Evolutionary conservation across 1,140 invertebrate genomes (phyloP).

Genomic region (Apis laboriosa): DNA sequence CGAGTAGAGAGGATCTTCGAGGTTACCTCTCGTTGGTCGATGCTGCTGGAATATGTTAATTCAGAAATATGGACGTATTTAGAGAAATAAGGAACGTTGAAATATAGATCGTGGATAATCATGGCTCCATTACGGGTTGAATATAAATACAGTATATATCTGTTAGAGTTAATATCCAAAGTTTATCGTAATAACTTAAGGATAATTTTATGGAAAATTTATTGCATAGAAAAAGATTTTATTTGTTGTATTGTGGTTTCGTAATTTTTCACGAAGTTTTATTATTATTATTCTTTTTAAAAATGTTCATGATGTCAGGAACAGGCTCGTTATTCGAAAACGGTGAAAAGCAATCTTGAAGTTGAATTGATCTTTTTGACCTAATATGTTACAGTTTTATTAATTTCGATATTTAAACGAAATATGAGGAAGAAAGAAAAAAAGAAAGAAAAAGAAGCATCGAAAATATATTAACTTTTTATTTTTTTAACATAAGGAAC

Average conservation of each 20-base stretch:
- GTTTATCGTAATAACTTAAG: neutral
- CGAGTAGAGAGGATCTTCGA: constrained; percentile 1
- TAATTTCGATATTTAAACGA: neutral
- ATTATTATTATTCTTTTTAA: neutral
- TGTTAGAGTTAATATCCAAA: neutral
- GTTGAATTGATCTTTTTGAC: neutral
- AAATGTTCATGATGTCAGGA: neutral
- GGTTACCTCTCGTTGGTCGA: neutral
- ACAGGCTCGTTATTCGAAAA: neutral
- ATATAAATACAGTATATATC: no score
- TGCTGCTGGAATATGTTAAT: constrained; percentile 5
- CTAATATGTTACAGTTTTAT: neutral
- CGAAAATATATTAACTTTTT: neutral
- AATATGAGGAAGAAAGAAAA: neutral
- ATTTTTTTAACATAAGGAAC: neutral
- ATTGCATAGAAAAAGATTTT: neutral
- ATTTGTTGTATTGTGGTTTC: neutral
- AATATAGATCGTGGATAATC: neutral
- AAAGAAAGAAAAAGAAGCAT: neutral
- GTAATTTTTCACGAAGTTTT: neutral
- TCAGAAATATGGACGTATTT: neutral
- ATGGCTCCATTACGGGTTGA: neutral
- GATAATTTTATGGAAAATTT: neutral
- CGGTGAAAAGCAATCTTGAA: neutral
- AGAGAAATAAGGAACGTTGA: neutral